Evolutionary conservation across 2,113 vertebrate species (phyloP).

Genomic region (Macrotus californicus): DNA sequence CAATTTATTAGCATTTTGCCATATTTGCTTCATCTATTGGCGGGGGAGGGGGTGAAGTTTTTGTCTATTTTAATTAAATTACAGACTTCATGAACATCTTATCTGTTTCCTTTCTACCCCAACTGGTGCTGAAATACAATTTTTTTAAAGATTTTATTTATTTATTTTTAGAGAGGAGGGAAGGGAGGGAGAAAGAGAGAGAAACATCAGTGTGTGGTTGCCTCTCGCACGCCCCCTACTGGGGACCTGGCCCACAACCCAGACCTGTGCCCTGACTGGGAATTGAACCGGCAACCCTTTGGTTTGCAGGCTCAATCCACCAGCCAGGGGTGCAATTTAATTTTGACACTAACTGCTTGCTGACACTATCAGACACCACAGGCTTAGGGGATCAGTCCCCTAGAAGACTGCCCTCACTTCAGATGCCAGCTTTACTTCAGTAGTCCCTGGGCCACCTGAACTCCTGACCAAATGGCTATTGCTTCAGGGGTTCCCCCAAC

Average conservation of each 20-base stretch:
- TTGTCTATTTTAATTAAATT: neutral
- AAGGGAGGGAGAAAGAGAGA: no score
- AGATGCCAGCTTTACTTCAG: neutral
- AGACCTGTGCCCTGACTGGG: no score
- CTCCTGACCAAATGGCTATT: neutral
- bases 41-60: neutral
- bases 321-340: neutral
- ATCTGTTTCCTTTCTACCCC: neutral
- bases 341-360: neutral
- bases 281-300: no score
- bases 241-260: no score
- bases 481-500: neutral
- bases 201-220: no score
- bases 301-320: no score
- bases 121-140: neutral
- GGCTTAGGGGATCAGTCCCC: neutral
- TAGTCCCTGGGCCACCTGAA: neutral
- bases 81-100: neutral
- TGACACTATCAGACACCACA: neutral
- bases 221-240: no score
- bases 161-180: no score
- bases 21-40: neutral
- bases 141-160: neutral
- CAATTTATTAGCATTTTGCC: neutral
- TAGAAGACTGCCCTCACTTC: neutral